phyloP scores from a whole-genome alignment of 2,888 invertebrate genomes.

The Germaria angustata region DNA sequence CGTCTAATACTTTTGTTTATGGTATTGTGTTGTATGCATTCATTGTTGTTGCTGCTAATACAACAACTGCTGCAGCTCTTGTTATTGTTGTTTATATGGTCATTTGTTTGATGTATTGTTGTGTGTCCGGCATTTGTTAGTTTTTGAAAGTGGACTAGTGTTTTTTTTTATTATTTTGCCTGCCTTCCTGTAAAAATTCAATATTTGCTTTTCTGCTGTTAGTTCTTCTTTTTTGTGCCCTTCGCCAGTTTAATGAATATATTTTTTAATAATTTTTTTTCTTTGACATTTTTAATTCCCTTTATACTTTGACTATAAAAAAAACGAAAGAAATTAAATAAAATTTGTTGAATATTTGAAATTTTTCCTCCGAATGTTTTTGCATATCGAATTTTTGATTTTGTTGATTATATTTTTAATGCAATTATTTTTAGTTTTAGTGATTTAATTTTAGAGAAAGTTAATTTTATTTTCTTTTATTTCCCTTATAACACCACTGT shows the following conservation, averaged over 20 bases:
- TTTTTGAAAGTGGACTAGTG: conserved; percentile 17
- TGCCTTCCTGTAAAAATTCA: conserved; percentile 15
- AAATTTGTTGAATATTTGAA: conserved; percentile 11
- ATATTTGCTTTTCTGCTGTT: conserved; percentile 30
- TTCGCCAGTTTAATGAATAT: conserved; percentile 25
- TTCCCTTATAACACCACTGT: no score
- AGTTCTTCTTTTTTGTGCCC: background rate
- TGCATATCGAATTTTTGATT: background rate
- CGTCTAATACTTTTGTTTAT: conserved; percentile 47
- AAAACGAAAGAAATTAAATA: conserved; percentile 31
- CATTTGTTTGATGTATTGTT: conserved; percentile 63
- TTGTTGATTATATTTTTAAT: conserved; percentile 15
- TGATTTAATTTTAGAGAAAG: background rate
- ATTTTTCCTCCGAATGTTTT: conserved; percentile 7
- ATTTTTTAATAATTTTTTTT: conserved; percentile 30
- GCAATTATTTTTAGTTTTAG: conserved; percentile 26
- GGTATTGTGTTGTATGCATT: conserved; percentile 15
- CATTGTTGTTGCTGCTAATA: conserved; percentile 25
- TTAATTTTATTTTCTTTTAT: no score
- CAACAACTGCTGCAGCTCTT: conserved; percentile 29
- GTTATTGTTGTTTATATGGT: conserved; percentile 57
- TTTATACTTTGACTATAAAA: conserved; percentile 36
- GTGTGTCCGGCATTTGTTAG: conserved; percentile 51
- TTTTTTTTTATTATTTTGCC: background rate
- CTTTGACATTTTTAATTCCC: conserved; percentile 52